phyloP scores from a whole-genome alignment of 2,888 invertebrate genomes.

The Liodrosophila aerea region DNA sequence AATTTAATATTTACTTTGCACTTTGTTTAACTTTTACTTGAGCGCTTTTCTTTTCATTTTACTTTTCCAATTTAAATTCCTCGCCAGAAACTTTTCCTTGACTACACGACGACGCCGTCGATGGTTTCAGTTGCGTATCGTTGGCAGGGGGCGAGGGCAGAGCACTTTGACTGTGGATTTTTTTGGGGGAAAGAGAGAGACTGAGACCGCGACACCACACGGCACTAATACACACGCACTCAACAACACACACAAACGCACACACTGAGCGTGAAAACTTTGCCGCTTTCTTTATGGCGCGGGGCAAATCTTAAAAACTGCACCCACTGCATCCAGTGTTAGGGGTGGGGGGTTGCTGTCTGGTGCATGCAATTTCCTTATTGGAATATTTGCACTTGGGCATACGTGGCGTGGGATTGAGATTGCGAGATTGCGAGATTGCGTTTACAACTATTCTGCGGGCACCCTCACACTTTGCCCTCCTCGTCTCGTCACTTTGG shows the following conservation, averaged over 20 bases:
- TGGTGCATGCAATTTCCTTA: conserved; percentile 52
- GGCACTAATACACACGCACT: conserved; percentile 12
- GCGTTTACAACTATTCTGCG: conserved; percentile 46
- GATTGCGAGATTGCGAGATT: no score
- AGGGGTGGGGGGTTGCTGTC: conserved; percentile 18
- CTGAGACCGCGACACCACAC: conserved; percentile 51
- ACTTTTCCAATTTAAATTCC: conserved; percentile 78
- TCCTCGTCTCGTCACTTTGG: conserved; percentile 9
- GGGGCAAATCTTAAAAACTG: conserved; percentile 57
- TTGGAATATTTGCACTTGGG: conserved; percentile 57
- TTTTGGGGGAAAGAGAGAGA: conserved; percentile 33
- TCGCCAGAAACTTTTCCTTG: conserved; percentile 70
- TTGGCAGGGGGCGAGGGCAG: background rate
- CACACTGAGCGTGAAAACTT: conserved; percentile 36
- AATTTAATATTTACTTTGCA: conserved; percentile 78
- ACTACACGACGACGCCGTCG: conserved; percentile 44
- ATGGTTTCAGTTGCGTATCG: conserved; percentile 15
- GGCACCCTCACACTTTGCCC: conserved; percentile 59
- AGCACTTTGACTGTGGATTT: conserved; percentile 18
- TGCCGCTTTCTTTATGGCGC: conserved; percentile 48
- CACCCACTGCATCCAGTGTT: conserved; percentile 63
- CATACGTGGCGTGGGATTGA: conserved; percentile 12
- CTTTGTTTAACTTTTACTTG: conserved; percentile 77
- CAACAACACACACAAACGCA: conserved; percentile 15
- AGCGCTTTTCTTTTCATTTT: conserved; percentile 78